Conservation (phyloP, 2,113 vertebrate genomes). For the Malurus elegans region DNA sequence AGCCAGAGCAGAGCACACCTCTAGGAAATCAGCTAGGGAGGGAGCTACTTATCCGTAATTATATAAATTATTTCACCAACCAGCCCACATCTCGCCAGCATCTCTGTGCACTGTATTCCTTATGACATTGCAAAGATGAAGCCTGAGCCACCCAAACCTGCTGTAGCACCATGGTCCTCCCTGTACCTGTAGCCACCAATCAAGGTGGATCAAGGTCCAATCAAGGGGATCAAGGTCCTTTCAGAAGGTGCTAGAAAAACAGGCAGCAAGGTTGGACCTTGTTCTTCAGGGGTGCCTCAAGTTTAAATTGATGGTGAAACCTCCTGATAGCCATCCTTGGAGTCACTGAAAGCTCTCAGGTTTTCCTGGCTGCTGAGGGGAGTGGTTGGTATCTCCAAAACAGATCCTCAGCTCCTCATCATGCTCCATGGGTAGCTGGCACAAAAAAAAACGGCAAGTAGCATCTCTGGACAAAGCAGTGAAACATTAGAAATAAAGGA, state of each 20-base stretch:
- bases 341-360: background rate
- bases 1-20: background rate
- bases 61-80: background rate
- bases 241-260: background rate
- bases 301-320: accelerated
- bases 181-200: too few relatives aligned
- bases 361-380: background rate
- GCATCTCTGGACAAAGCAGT: background rate
- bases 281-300: background rate
- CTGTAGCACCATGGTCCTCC: background rate
- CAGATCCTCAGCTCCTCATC: background rate
- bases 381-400: background rate
- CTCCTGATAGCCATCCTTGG: background rate
- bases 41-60: background rate
- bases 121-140: background rate
- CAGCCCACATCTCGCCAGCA: background rate
- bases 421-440: background rate
- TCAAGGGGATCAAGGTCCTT: background rate
- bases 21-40: background rate
- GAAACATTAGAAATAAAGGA: background rate
- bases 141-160: background rate
- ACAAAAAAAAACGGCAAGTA: background rate
- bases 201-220: background rate
- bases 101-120: background rate
- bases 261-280: background rate